Percentiles rank a stretch among this genome's conserved stretches.
phyloP scores from a whole-genome alignment of 2,888 invertebrate genomes.

The Sinodicranocentrus sp. region DNA sequence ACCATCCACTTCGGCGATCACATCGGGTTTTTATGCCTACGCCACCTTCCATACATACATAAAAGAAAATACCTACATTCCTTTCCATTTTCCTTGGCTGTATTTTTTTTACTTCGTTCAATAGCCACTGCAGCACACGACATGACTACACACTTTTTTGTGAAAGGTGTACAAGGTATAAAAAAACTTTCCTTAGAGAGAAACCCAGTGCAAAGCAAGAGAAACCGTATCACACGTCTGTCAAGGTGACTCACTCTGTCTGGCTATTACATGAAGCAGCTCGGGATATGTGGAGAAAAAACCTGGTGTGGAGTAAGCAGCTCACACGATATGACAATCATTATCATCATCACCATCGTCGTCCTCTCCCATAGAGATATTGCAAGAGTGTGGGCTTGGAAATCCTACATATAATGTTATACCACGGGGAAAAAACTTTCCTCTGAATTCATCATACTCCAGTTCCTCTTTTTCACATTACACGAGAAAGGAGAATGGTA shows the following conservation, averaged over 20 bases:
- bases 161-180: conserved; percentile 30
- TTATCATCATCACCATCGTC: conserved; percentile 7
- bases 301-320: not conserved
- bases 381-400: not conserved
- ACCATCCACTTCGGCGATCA: conserved; percentile 53
- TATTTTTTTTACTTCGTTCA: not conserved
- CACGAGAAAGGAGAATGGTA: not conserved
- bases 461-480: conserved; percentile 27
- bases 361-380: not conserved
- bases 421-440: not conserved
- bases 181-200: conserved; percentile 20
- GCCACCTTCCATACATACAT: conserved; percentile 11
- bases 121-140: conserved; percentile 3
- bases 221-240: conserved; percentile 15
- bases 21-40: conserved; percentile 29
- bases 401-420: not conserved
- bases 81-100: conserved; percentile 37
- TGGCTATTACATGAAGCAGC: not conserved
- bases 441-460: conserved; percentile 27
- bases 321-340: conserved; percentile 14
- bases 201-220: not conserved
- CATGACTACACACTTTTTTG: not conserved
- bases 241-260: conserved; percentile 38
- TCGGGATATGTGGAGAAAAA: not conserved
- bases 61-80: conserved; percentile 17